phyloP scores from a whole-genome alignment of 1,140 invertebrate species.

The Drosophila bocki region DNA sequence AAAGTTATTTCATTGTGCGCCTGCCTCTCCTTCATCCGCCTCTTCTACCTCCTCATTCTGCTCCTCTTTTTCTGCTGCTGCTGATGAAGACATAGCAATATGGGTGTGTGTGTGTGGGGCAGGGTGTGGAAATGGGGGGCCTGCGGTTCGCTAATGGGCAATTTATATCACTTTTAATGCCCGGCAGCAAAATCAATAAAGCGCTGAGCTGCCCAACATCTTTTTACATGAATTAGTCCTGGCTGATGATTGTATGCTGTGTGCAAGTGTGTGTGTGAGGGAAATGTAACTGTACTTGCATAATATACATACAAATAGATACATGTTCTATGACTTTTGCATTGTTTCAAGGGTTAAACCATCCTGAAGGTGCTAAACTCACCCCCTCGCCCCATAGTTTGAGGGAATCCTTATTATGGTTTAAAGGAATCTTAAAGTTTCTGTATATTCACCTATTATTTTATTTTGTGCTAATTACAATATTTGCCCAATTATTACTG shows the following conservation, averaged over 20 bases:
- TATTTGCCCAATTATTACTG: background rate
- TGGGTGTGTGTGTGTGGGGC: conserved; percentile 23
- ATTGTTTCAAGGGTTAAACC: conserved; percentile 39
- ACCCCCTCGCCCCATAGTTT: background rate
- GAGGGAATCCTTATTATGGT: background rate
- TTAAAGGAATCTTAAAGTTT: background rate
- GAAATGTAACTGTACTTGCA: conserved; percentile 69
- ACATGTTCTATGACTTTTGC: conserved; percentile 15
- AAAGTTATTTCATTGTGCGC: conserved; percentile 77
- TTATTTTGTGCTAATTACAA: too few species aligned
- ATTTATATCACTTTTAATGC: conserved; percentile 77
- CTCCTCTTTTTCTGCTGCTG: conserved; percentile 18
- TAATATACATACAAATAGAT: conserved; percentile 18
- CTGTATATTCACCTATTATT: background rate
- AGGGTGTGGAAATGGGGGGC: conserved; percentile 6
- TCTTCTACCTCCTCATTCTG: conserved; percentile 17
- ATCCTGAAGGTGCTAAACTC: background rate
- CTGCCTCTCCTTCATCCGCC: conserved; percentile 4
- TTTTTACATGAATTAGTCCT: conserved; percentile 54
- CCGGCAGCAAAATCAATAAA: conserved; percentile 72
- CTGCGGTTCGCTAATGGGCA: conserved; percentile 70
- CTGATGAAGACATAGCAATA: conserved; percentile 47
- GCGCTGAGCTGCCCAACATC: conserved; percentile 55
- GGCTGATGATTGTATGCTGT: conserved; percentile 30
- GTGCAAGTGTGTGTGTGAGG: conserved; percentile 18